phyloP scores from a whole-genome alignment of 2,113 vertebrate species.

The Myxocyprinus asiaticus region DNA sequence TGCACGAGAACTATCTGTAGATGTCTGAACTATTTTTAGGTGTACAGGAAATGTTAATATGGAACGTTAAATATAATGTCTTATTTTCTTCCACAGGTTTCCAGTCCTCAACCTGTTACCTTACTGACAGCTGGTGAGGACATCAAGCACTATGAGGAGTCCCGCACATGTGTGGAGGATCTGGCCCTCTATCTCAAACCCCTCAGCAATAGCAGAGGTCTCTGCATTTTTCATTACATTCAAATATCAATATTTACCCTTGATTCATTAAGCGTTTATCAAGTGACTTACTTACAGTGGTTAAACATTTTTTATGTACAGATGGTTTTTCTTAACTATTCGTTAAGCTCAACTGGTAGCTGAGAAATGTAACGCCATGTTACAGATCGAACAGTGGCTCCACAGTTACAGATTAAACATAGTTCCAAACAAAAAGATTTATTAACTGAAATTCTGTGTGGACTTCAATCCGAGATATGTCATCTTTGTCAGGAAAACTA shows the following conservation, averaged over 20 bases:
- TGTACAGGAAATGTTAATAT: not conserved
- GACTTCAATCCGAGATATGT: too few relatives aligned
- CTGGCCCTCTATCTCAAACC: constrained; percentile 97
- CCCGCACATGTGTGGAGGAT: constrained; percentile 96
- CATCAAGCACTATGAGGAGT: constrained; percentile 95
- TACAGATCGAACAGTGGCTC: too few relatives aligned
- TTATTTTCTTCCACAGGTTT: constrained; percentile 75
- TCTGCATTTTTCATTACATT: not conserved
- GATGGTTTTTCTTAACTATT: too few relatives aligned
- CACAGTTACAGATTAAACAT: too few relatives aligned
- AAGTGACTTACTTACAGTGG: not conserved
- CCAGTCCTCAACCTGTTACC: constrained; percentile 90
- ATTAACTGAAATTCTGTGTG: too few relatives aligned
- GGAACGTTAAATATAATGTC: not conserved
- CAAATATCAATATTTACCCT: not conserved
- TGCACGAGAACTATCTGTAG: not conserved
- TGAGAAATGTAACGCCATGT: too few relatives aligned
- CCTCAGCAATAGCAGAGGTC: constrained; percentile 94
- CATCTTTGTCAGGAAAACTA: too few relatives aligned
- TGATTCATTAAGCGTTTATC: not conserved
- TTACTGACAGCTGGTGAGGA: constrained; percentile 92
- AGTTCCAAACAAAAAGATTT: too few relatives aligned
- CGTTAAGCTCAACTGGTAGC: too few relatives aligned
- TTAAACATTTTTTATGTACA: too few relatives aligned
- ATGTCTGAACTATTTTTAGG: not conserved